A percentile compares a stretch with the other conserved stretches of the same genome.
These are phyloP conservation scores for Poeciliopsis turneri DNA, from an alignment of 2,797 vertebrate genomes.

Conservation along the genomic window DNA sequence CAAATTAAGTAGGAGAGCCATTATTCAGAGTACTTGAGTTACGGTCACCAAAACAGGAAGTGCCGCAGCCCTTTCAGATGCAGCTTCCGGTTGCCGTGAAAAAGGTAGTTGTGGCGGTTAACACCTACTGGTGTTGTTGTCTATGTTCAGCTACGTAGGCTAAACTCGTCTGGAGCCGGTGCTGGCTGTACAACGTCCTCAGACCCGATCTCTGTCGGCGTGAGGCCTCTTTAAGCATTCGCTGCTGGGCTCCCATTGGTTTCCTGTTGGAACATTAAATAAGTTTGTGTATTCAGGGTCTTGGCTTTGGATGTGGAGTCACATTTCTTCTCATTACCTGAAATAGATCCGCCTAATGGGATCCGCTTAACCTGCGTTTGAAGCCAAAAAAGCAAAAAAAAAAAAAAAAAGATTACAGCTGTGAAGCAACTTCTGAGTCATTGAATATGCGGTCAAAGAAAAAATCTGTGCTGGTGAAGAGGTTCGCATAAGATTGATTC, in stretches of 20 bases:
- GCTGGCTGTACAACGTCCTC: background rate
- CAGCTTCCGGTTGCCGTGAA: too few species aligned
- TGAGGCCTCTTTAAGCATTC: constrained; percentile 1
- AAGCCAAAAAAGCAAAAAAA: constrained; percentile 20
- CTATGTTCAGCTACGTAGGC: too few species aligned
- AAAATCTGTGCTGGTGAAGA: constrained; percentile 21
- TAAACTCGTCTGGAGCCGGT: too few species aligned
- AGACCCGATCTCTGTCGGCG: background rate
- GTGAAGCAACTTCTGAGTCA: constrained; percentile 30
- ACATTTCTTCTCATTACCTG: constrained; percentile 48
- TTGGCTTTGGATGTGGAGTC: constrained; percentile 42
- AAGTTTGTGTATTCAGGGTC: constrained; percentile 18
- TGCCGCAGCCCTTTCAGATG: too few species aligned
- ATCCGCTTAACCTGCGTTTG: constrained; percentile 23
- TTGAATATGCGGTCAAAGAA: constrained; percentile 30
- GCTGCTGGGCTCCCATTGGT: constrained; percentile 18
- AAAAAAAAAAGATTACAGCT: constrained; percentile 7
- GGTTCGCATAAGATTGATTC: constrained; percentile 24
- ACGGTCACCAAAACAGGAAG: too few species aligned
- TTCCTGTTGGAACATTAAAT: constrained; percentile 25
- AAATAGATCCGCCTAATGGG: constrained; percentile 50
- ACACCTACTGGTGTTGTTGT: too few species aligned
- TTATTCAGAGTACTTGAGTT: too few species aligned
- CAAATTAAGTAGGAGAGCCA: too few species aligned
- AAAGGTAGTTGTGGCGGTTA: too few species aligned